Percentiles rank a stretch among this genome's conserved stretches.
phyloP scores from a whole-genome alignment of 2,113 vertebrate species.

The Castor canadensis region DNA sequence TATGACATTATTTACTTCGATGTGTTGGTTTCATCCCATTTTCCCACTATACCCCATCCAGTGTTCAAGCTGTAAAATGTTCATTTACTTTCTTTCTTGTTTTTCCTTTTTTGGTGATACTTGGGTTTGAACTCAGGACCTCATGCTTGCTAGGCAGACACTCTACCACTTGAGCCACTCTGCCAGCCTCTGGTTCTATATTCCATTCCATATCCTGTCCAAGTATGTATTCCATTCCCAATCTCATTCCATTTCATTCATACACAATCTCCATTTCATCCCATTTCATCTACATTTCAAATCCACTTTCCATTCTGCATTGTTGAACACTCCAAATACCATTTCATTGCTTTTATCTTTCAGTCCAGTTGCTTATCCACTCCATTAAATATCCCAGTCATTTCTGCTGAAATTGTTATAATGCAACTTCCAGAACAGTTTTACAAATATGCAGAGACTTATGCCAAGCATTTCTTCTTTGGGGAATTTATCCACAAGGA shows the following conservation, averaged over 20 bases:
- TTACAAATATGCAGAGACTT: neutral
- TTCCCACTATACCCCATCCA: neutral
- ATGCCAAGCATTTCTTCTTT: neutral
- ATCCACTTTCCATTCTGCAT: neutral
- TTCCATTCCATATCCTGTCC: neutral
- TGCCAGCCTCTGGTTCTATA: too few species aligned
- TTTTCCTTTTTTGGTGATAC: too few species aligned
- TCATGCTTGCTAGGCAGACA: too few species aligned
- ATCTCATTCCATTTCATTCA: neutral
- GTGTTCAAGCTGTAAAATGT: neutral
- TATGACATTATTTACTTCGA: neutral
- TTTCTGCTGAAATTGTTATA: constrained; percentile 13
- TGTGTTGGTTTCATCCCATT: neutral
- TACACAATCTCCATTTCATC: neutral
- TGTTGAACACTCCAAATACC: constrained; percentile 5
- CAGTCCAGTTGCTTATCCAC: neutral
- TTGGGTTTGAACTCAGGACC: too few species aligned
- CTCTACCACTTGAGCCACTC: too few species aligned
- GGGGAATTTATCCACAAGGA: neutral
- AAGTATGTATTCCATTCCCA: neutral
- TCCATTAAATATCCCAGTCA: constrained; percentile 6
- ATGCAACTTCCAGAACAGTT: neutral
- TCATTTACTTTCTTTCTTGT: too few species aligned
- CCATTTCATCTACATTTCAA: neutral
- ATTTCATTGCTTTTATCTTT: neutral